phyloP scores from a whole-genome alignment of 1,140 invertebrate genomes.

The Agrilus planipennis region DNA sequence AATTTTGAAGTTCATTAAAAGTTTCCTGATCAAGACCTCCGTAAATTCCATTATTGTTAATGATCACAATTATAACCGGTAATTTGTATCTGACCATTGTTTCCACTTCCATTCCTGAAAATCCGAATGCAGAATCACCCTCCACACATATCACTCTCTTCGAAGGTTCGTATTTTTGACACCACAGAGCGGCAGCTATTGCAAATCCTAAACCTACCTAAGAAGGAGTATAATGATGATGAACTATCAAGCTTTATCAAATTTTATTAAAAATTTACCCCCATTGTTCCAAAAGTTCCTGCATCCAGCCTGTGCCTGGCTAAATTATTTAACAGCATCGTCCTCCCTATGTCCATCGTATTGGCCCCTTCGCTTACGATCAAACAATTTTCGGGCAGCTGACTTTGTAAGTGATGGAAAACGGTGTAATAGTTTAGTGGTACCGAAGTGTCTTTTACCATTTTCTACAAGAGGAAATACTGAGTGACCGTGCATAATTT shows the following conservation, averaged over 20 bases:
- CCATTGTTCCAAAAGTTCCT: conserved; percentile 96
- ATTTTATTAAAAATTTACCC: conserved; percentile 38
- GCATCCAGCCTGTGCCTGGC: conserved; percentile 80
- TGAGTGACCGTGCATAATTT: neutral
- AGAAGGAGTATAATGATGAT: conserved; percentile 3
- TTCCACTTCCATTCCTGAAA: conserved; percentile 96
- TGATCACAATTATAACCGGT: conserved; percentile 79
- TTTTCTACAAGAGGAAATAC: too few species aligned
- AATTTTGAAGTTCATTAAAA: conserved; percentile 53
- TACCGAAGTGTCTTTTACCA: conserved; percentile 48
- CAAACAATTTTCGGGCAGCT: conserved; percentile 68
- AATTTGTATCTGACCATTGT: conserved; percentile 90
- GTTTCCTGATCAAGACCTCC: conserved; percentile 68
- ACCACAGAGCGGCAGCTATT: conserved; percentile 83
- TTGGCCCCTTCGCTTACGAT: conserved; percentile 97
- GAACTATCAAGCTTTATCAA: neutral
- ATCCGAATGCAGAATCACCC: conserved; percentile 94
- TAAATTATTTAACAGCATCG: conserved; percentile 69
- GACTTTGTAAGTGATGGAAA: conserved; percentile 65
- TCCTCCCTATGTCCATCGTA: conserved; percentile 95
- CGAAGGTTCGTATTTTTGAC: conserved; percentile 61
- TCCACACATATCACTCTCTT: conserved; percentile 81
- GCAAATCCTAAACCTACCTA: conserved; percentile 82
- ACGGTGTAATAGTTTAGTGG: conserved; percentile 92
- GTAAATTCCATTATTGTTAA: conserved; percentile 96